Evolutionary conservation across 2,797 vertebrate species (phyloP).

Genomic region (Parambassis ranga): DNA sequence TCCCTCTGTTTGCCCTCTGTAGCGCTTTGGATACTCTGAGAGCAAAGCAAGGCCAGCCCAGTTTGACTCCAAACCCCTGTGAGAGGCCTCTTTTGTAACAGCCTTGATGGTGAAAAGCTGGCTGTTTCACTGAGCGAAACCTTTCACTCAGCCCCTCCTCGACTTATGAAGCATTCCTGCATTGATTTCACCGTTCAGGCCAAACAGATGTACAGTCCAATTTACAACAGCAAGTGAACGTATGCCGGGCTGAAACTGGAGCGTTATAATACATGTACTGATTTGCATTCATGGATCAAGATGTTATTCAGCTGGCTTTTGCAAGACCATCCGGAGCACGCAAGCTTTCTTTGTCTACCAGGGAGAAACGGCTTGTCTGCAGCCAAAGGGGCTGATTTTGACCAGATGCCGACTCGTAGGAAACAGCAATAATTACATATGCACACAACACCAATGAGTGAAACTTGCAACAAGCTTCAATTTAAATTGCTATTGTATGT

Average conservation of each 20-base stretch:
- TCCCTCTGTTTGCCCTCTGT: conserved; percentile 47
- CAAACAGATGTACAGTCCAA: conserved; percentile 54
- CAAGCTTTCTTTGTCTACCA: conserved; percentile 27
- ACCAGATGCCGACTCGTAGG: conserved; percentile 35
- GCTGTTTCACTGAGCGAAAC: conserved; percentile 34
- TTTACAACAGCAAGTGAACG: conserved; percentile 21
- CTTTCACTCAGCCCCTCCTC: conserved; percentile 12
- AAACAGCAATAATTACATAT: conserved; percentile 50
- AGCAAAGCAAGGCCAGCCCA: conserved; percentile 27
- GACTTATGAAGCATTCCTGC: conserved; percentile 46
- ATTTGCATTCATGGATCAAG: conserved; percentile 60
- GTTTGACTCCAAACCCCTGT: conserved; percentile 51
- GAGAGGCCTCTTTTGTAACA: conserved; percentile 65
- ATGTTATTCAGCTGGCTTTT: conserved; percentile 33
- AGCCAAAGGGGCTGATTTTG: conserved; percentile 49
- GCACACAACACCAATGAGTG: conserved; percentile 45
- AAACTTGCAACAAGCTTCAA: conserved; percentile 39
- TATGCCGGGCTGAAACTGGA: conserved; percentile 21
- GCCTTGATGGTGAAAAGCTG: conserved; percentile 46
- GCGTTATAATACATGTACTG: conserved; percentile 31
- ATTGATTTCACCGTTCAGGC: conserved; percentile 55
- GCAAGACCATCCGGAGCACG: conserved; percentile 22
- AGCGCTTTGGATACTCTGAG: conserved; percentile 24
- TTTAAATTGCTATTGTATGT: conserved; percentile 55
- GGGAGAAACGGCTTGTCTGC: conserved; percentile 25